Evolutionary conservation across 2,113 vertebrate genomes (phyloP), one percentile per base, ranked within the genome.

Genomic region (Brachypteracias leptosomus): DNA sequence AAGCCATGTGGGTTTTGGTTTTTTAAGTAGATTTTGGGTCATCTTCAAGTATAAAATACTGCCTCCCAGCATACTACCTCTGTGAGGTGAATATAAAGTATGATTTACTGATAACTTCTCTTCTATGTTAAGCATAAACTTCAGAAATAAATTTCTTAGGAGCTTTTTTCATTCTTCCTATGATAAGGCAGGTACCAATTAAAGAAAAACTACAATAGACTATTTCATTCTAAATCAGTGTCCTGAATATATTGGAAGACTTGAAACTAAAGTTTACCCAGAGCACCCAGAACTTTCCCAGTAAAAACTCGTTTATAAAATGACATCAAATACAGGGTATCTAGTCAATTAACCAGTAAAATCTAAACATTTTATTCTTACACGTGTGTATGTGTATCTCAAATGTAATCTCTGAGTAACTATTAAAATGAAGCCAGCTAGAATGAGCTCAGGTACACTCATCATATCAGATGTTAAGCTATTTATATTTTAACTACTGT

Each of bases 401-500:
- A 92, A 35, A 70, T 54, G 12, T 55, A 86, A 4, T 47, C 81
- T 51, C 78, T 92, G 46, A 88, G 38, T 46, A 93, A 49, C 40
- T 75, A 75, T 40, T 79, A 76, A 82, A 95, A 92, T 29, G 31
- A 90, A 88, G 36, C 33, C 66, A 83, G 54, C 16, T 73, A 90
- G 36, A 85, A 90, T 4, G 19, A 74, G 26, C 42, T 66, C 49
- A 24, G 40, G 77, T 58, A 89, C 1, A 77, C 16, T 73, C 52
- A 71, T 13, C 14, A 65, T 40, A 36, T 78, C 63, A 52, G 68
- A 86, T 36, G 33, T 17, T 5, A 0, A 83, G 58, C 44, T 91
- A 94, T 80, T 91, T 76, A 24, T 83, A 66, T 61, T 91, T 92
- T 83, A 92, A 87, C 73, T 91, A 77, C 58, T 28, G 26, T 35